Evolutionary conservation across 2,888 invertebrate genomes (phyloP).

Genomic region (Oxycera nigricornis): DNA sequence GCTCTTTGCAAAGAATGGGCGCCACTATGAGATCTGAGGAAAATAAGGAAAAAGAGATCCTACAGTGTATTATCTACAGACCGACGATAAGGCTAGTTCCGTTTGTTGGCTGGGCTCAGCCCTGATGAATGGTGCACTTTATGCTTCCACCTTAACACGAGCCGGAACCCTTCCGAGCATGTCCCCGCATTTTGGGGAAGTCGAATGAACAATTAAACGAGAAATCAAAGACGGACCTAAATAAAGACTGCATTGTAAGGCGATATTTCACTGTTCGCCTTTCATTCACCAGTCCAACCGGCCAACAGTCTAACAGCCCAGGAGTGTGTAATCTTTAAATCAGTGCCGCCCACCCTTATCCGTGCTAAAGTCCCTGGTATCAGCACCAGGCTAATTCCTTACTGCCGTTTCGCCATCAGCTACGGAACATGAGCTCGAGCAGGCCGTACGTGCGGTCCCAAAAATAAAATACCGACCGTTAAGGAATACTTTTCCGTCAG

Average conservation of each 20-base stretch:
- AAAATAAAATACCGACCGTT: slow-evolving; percentile 10
- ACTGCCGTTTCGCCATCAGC: not conserved
- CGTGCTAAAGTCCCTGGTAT: not conserved
- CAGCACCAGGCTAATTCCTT: not conserved
- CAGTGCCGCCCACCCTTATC: not conserved
- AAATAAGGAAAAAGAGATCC: too few species aligned
- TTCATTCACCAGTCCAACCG: slow-evolving; percentile 5
- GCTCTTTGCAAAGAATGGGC: too few species aligned
- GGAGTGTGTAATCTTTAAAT: not conserved
- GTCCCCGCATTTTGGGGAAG: not conserved
- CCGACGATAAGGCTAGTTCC: not conserved
- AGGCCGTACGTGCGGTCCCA: not conserved
- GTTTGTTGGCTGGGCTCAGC: not conserved
- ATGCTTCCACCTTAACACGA: not conserved
- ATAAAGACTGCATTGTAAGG: not conserved
- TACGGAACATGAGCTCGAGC: not conserved
- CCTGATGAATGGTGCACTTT: not conserved
- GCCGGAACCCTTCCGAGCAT: not conserved
- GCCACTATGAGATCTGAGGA: too few species aligned
- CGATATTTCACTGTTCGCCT: slow-evolving; percentile 4
- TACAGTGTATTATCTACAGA: too few species aligned
- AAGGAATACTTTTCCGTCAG: not conserved
- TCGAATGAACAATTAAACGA: not conserved
- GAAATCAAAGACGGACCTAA: not conserved
- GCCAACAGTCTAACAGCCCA: too few species aligned